Percentiles rank a stretch among this genome's conserved stretches.
These are phyloP conservation scores for Pipistrellus pipistrellus DNA, from an alignment of 2,797 vertebrate species.

Conservation along the genomic window DNA sequence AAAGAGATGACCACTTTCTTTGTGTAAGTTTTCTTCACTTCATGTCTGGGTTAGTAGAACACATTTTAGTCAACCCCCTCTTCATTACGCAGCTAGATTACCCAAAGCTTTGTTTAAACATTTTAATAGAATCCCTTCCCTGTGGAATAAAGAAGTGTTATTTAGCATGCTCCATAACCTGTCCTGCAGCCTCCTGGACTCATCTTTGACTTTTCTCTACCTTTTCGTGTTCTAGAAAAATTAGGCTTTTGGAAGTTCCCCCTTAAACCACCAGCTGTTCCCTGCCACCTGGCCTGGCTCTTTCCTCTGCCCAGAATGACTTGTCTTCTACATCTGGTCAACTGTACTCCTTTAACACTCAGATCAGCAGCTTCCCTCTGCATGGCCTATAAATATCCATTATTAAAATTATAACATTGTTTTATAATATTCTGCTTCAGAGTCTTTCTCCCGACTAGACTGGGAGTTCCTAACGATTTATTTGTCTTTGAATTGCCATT, in stretches of 20 bases:
- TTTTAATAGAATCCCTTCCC: not conserved
- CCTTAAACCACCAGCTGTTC: not conserved
- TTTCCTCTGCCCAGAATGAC: not conserved
- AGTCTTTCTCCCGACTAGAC: not conserved
- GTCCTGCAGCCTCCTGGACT: not conserved
- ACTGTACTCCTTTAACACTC: not conserved
- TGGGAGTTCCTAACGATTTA: not conserved
- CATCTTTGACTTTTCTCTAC: not conserved
- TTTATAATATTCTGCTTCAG: not conserved
- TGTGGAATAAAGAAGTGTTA: not conserved
- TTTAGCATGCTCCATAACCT: not conserved
- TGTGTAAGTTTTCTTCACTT: not conserved
- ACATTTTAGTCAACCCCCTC: not conserved
- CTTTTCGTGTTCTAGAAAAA: not conserved
- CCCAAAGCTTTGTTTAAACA: not conserved
- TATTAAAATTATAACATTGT: not conserved
- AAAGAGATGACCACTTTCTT: not conserved
- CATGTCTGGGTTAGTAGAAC: not conserved
- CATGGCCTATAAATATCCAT: not conserved
- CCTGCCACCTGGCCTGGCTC: not conserved
- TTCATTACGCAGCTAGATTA: not conserved
- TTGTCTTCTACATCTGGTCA: not conserved
- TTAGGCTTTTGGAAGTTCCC: not conserved
- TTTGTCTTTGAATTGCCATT: conserved; percentile 2
- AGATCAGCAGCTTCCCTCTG: not conserved